These are phyloP conservation scores for Drosophila atroscutellata DNA, from an alignment of 2,888 invertebrate species.

Conservation along the genomic window DNA sequence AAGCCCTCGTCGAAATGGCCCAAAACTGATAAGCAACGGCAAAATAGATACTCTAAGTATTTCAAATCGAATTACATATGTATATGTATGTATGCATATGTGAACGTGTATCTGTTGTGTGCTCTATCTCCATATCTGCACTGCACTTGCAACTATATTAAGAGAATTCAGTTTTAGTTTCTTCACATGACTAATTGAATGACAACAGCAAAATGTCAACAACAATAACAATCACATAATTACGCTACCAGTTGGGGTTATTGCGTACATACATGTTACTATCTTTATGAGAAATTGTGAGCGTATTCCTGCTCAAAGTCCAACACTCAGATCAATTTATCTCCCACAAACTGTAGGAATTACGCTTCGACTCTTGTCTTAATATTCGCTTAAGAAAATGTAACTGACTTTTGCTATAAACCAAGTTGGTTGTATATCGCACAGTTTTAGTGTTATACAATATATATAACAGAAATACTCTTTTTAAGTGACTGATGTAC, in stretches of 20 bases:
- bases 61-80: neutral
- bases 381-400: neutral
- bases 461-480: neutral
- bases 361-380: constrained; percentile 14
- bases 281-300: constrained; percentile 3
- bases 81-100: neutral
- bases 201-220: constrained; percentile 15
- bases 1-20: constrained; percentile 24
- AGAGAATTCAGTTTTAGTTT: constrained; percentile 21
- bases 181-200: constrained; percentile 52
- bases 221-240: neutral
- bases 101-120: neutral
- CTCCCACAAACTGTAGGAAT: neutral
- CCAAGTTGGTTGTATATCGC: neutral
- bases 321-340: constrained; percentile 13
- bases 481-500: neutral
- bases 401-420: neutral
- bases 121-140: constrained; percentile 2
- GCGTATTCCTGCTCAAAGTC: constrained; percentile 36
- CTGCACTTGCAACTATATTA: constrained; percentile 33
- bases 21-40: constrained; percentile 39
- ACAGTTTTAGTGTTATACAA: neutral
- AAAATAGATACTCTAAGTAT: neutral
- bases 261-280: neutral
- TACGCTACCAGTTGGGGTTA: constrained; percentile 13